Base-by-base conservation (phyloP, 2,113 vertebrate species). In the Petrocephalus zakoni region DNA sequence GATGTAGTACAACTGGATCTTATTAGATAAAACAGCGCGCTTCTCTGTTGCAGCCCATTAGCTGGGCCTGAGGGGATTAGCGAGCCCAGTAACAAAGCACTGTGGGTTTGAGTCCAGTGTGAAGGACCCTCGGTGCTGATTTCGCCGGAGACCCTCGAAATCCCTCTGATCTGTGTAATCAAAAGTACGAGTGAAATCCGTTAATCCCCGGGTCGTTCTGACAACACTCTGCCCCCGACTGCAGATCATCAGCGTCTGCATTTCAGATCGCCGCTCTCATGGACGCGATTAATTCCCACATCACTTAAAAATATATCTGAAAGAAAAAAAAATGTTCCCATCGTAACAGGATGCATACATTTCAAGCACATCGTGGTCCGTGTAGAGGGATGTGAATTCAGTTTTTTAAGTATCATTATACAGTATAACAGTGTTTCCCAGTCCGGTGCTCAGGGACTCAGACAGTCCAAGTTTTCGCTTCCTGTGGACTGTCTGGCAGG, bases 161-260 rank as follows among this genome's bases (percentile, higher is more conserved):
- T 89, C 88, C 90, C 46, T 93, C 90, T 89, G 90, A 91, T 93
- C 89, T 92, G 52, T 88, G 90, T 90, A 92, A 92, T 91, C 85
- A 90, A 89, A 92, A 91, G 86, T 89, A 81, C 85, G 89, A 89
- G 87, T 75, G 87, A 88, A 93, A 92, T 91, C 88, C 89, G 89
- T 92, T 94, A 91, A 94, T 95, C 93, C 92, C n/a, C 7, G 55
- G 87, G 90, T 15, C 88, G 92, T 92, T 88, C 91, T 87, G 87
- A 90, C 88, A 91, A 92, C 93, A 92, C 89, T 82, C 89, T 89
- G 93, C 90, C 94, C 94, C 91, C 88, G 91, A 89, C 92, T 91
- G 92, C 91, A 84, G 87, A 91, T 90, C 90, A 91, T 89, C 90
- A 46, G 91, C 89, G 90, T 94, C 95, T 92, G 93, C 93, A 93